Conservation (phyloP, 2,113 vertebrate species). For the Excalfactoria chinensis region DNA sequence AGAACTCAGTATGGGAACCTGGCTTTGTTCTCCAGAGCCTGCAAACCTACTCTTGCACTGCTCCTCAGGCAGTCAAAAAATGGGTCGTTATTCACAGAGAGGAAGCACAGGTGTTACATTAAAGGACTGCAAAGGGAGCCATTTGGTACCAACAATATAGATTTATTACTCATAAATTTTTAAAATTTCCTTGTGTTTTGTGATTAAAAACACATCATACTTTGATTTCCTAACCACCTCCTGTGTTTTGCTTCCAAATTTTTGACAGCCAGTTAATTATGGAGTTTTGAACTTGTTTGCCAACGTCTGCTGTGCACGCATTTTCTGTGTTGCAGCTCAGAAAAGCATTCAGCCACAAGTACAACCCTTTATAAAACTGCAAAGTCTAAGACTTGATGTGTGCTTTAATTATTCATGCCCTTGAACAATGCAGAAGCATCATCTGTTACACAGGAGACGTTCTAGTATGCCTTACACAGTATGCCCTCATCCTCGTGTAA, state of each 20-base stretch:
- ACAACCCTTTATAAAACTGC: background rate
- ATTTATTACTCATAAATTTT: constrained; percentile 69
- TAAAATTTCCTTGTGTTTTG: constrained; percentile 60
- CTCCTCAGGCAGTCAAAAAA: constrained; percentile 52
- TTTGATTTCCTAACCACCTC: constrained; percentile 68
- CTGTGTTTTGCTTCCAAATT: constrained; percentile 58
- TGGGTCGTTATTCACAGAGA: constrained; percentile 39
- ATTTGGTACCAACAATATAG: constrained; percentile 59
- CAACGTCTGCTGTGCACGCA: background rate
- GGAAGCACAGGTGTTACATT: constrained; percentile 71
- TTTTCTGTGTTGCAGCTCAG: background rate
- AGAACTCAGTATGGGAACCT: constrained; percentile 55
- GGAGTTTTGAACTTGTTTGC: constrained; percentile 58
- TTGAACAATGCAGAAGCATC: constrained; percentile 1
- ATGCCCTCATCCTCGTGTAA: background rate
- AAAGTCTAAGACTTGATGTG: background rate
- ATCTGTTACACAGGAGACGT: constrained; percentile 39
- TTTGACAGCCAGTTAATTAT: constrained; percentile 71
- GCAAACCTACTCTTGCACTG: constrained; percentile 41
- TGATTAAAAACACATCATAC: constrained; percentile 69
- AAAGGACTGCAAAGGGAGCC: constrained; percentile 64
- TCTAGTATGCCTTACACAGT: too few relatives aligned
- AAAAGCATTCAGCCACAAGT: constrained; percentile 12
- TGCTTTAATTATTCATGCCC: constrained; percentile 2
- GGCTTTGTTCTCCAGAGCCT: constrained; percentile 72